phyloP scores from a whole-genome alignment of 2,797 vertebrate species.

The Otus scops region DNA sequence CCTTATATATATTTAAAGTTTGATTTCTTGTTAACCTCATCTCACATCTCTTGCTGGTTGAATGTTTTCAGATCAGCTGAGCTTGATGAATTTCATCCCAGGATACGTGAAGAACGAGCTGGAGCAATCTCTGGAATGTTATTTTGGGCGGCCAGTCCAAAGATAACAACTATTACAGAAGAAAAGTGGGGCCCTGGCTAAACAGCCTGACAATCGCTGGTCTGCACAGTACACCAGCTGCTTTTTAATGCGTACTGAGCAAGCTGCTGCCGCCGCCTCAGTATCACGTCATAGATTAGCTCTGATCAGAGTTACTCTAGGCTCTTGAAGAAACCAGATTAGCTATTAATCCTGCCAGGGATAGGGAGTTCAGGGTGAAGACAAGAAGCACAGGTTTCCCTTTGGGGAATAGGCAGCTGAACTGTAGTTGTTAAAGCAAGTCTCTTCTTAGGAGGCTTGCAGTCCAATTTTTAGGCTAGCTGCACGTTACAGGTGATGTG shows the following conservation, averaged over 20 bases:
- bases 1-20: background rate
- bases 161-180: background rate
- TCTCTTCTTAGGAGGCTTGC: background rate
- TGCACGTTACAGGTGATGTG: background rate
- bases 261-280: background rate
- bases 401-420: background rate
- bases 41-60: background rate
- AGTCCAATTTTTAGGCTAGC: background rate
- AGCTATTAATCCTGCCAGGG: background rate
- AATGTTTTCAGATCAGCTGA: background rate
- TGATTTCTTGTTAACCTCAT: background rate
- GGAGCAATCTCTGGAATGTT: constrained; percentile 1
- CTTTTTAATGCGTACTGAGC: background rate
- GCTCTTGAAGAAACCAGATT: background rate
- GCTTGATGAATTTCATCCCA: background rate
- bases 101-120: background rate
- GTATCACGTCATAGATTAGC: background rate
- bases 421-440: background rate
- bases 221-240: background rate
- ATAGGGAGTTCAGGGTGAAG: background rate
- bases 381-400: background rate
- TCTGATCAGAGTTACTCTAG: background rate
- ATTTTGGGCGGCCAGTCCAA: background rate
- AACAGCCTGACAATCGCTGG: background rate
- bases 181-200: background rate